Evolutionary conservation across 2,888 invertebrate species (phyloP), one percentile per base, ranked within the genome.

Genomic region (Aphelenchoides bicaudatus): DNA sequence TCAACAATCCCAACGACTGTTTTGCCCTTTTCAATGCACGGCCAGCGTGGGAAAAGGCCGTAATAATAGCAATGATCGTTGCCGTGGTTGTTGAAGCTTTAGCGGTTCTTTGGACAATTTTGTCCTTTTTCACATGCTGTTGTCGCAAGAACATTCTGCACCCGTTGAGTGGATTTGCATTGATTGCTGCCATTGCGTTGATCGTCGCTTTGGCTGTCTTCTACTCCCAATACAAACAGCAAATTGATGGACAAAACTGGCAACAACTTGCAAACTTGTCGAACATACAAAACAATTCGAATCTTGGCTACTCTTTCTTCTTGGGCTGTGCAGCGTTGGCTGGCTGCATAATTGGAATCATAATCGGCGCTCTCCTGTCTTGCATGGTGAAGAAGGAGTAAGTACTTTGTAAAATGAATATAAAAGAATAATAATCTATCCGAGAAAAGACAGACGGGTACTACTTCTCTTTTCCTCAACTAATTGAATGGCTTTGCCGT

Each of bases 41-140:
- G 10, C 43, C 43, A n/a, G 46, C 38, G 27, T 63, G 65, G 65
- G 62, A 61, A 50, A 63, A 67, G 19, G 39, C 62, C 8, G 63
- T 63, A 8, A 43, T 66, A n/a, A 53, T 25, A 10, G 54, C 51
- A 13, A 53, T 63, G 59, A 29, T 61, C 28, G 29, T 62, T 16
- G 54, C 66, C 13, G 16, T 67, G 39, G 16, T 63, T 5, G 19
- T 60, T 30, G 58, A 65, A 16, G 39, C 34, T 21, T 39, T 63
- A 19, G 51, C 63, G 27, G 66, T 63, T 39, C 39, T 59, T 10
- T 62, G 61, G 63, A 62, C 49, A 21, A 16, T 62, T 30, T 34
- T 58, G 23, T 56, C 63, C 6, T 67, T 63, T 37, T 63, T 51
- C 39, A 55, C 66, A 6, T 63, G 63, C 46, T 60, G 54, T 28